Evolutionary conservation across 2,888 invertebrate species (phyloP).

Genomic region (Sphaerophoria taeniata): DNA sequence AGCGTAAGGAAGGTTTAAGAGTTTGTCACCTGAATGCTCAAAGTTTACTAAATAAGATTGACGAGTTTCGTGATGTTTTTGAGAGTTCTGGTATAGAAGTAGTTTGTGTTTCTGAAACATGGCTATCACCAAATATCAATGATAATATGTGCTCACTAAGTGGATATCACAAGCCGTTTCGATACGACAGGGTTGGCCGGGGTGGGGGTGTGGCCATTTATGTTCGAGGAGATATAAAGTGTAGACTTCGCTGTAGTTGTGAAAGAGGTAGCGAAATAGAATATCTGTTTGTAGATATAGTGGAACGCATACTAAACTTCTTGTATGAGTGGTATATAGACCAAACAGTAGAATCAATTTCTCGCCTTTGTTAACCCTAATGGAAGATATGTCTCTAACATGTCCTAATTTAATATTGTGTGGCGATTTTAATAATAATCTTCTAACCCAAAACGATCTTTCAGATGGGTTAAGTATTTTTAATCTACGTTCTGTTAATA

Average conservation of each 20-base stretch:
- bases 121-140: not conserved
- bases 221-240: not conserved
- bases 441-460: not conserved
- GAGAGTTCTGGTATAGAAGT: not conserved
- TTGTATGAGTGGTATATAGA: not conserved
- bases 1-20: not conserved
- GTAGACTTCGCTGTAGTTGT: not conserved
- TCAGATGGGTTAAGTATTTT: not conserved
- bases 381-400: constrained; percentile 8
- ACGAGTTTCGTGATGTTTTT: not conserved
- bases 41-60: not conserved
- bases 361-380: not conserved
- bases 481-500: constrained; percentile 10
- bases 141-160: constrained; percentile 3
- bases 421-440: constrained; percentile 17
- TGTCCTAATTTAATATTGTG: not conserved
- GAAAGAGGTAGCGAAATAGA: not conserved
- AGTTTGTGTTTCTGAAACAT: constrained; percentile 1
- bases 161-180: not conserved
- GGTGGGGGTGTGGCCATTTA: not conserved
- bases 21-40: not conserved
- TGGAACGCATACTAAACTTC: constrained; percentile 2
- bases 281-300: not conserved
- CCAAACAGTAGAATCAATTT: not conserved
- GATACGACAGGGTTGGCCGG: not conserved